Evolutionary conservation across 2,888 invertebrate genomes (phyloP).

Genomic region (Stramonita haemastoma): DNA sequence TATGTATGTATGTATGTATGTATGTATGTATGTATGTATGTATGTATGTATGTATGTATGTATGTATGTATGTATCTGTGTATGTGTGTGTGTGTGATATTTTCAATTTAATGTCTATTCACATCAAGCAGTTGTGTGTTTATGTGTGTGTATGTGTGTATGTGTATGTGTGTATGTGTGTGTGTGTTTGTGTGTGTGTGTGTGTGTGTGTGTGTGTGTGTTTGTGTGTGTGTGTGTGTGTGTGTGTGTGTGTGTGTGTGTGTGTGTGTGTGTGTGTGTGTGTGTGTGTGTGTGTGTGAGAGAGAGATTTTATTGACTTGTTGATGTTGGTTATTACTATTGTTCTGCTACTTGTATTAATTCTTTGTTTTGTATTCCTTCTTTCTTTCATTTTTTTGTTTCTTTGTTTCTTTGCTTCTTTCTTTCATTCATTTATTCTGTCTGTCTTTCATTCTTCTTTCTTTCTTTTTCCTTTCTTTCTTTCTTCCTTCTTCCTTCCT

Average conservation of each 20-base stretch:
- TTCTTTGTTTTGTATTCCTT: no score
- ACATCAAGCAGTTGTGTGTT: no score
- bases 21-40: neutral
- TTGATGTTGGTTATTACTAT: no score
- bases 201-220: neutral
- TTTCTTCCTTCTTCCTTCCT: no score
- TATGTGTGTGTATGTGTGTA: constrained; percentile 15
- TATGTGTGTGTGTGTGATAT: constrained; percentile 19
- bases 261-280: neutral
- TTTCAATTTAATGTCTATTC: no score
- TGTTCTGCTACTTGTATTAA: neutral
- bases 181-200: neutral
- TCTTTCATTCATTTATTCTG: no score
- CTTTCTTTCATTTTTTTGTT: no score
- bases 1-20: neutral
- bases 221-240: constrained; percentile 13
- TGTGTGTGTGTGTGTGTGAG: neutral
- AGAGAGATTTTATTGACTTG: neutral
- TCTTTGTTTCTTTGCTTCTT: no score
- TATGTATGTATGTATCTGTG: neutral
- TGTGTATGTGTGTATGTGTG: neutral
- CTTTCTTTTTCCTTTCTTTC: no score
- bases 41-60: neutral
- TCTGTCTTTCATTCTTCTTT: no score
- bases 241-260: constrained; percentile 14